phyloP scores from a whole-genome alignment of 1,140 invertebrate species.

The Heliconius congener region DNA sequence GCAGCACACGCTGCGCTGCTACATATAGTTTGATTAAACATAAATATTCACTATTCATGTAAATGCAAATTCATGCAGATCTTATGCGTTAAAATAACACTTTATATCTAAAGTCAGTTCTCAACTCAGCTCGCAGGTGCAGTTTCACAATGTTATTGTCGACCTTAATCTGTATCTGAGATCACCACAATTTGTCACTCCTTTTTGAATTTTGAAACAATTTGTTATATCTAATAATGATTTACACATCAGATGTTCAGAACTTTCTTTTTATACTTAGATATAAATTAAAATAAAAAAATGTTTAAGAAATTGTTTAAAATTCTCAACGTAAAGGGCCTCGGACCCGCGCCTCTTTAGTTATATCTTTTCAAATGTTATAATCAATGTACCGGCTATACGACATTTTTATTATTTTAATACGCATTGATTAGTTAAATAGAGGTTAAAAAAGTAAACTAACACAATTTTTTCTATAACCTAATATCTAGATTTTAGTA shows the following conservation, averaged over 20 bases:
- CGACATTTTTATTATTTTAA: not conserved
- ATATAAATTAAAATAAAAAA: too few species aligned
- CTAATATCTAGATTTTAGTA: not conserved
- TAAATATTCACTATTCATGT: not conserved
- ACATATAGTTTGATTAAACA: too few species aligned
- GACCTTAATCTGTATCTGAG: slow-evolving; percentile 5
- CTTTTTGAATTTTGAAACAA: not conserved
- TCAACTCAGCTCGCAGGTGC: not conserved
- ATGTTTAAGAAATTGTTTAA: too few species aligned
- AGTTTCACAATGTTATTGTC: not conserved
- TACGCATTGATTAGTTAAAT: not conserved
- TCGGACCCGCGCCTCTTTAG: too few species aligned
- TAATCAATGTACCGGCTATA: too few species aligned
- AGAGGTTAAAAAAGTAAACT: not conserved
- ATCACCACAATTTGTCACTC: not conserved
- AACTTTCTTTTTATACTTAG: too few species aligned
- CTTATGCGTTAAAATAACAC: not conserved
- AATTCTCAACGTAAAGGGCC: too few species aligned
- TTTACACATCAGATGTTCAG: too few species aligned
- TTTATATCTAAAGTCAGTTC: too few species aligned
- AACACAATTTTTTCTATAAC: not conserved
- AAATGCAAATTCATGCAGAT: not conserved
- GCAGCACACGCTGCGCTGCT: too few species aligned
- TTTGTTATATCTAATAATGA: not conserved
- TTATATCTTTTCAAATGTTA: too few species aligned